Conservation (phyloP, 2,888 invertebrate species). For the Cenopis cana region DNA sequence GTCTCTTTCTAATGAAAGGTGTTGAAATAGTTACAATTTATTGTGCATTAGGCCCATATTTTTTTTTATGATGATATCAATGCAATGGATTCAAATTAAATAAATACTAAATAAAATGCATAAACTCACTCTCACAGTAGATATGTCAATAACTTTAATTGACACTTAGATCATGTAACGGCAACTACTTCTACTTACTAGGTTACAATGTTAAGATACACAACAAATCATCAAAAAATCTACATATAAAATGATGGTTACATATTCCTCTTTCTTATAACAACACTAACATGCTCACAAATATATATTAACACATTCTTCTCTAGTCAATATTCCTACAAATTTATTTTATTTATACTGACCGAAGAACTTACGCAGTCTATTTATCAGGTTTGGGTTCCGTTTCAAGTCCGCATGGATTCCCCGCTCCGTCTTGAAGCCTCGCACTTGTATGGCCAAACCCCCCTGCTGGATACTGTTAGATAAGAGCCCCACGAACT, state of each 20-base stretch:
- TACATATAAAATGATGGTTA: no score
- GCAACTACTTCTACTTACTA: no score
- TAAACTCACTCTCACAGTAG: neutral
- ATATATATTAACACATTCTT: neutral
- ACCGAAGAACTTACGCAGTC: slow-evolving; percentile 86
- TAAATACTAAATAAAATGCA: no score
- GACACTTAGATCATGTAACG: no score
- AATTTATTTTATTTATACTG: slow-evolving; percentile 57
- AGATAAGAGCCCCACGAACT: slow-evolving; percentile 64
- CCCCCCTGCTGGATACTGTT: slow-evolving; percentile 55
- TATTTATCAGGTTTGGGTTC: slow-evolving; percentile 88
- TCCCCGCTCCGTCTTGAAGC: slow-evolving; percentile 92
- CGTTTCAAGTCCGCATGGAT: slow-evolving; percentile 88
- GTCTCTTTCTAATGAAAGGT: no score
- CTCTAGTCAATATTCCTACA: slow-evolving; percentile 23
- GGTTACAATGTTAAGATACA: no score
- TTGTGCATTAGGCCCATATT: no score
- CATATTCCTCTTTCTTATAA: neutral
- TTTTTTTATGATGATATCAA: no score
- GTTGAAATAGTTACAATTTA: no score
- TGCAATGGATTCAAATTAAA: no score
- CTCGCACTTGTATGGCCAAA: slow-evolving; percentile 85
- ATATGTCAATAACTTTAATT: no score
- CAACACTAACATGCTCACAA: neutral
- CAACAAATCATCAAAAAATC: no score